Evolutionary conservation across 2,888 invertebrate genomes (phyloP).

Genomic region (Alcis repandata): DNA sequence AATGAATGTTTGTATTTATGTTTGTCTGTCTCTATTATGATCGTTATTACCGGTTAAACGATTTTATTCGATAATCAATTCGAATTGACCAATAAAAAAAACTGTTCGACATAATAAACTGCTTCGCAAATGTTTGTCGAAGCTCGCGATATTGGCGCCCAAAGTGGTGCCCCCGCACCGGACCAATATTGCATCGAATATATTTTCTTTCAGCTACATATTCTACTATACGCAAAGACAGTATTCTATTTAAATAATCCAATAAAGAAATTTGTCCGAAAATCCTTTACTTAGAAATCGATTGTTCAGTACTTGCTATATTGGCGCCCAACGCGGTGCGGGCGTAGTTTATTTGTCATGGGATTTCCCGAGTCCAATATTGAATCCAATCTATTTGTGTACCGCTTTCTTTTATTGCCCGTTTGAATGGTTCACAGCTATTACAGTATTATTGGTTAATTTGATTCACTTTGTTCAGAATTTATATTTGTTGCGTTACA

Average conservation of each 20-base stretch:
- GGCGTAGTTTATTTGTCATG: conserved; percentile 25
- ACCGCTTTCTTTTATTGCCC: conserved; percentile 27
- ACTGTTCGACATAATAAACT: background rate
- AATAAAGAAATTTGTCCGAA: background rate
- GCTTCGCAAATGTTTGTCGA: background rate
- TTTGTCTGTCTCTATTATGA: no score
- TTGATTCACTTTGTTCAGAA: background rate
- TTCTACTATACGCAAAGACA: no score
- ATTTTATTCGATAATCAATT: background rate
- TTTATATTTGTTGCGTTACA: background rate
- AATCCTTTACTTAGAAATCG: background rate
- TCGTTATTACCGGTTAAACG: no score
- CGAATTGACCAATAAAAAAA: background rate
- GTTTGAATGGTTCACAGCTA: conserved; percentile 1
- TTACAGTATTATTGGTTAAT: background rate
- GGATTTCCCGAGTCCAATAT: conserved; percentile 31
- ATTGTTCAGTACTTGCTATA: conserved; percentile 15
- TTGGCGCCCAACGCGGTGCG: conserved; percentile 59
- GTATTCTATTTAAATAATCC: background rate
- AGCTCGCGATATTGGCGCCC: background rate
- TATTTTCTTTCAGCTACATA: no score
- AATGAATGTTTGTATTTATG: no score
- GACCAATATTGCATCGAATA: no score
- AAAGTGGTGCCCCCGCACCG: background rate
- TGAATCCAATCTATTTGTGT: conserved; percentile 22